Conservation (phyloP, 2,888 invertebrate species). For the Hydrotaea cyrtoneurina region DNA sequence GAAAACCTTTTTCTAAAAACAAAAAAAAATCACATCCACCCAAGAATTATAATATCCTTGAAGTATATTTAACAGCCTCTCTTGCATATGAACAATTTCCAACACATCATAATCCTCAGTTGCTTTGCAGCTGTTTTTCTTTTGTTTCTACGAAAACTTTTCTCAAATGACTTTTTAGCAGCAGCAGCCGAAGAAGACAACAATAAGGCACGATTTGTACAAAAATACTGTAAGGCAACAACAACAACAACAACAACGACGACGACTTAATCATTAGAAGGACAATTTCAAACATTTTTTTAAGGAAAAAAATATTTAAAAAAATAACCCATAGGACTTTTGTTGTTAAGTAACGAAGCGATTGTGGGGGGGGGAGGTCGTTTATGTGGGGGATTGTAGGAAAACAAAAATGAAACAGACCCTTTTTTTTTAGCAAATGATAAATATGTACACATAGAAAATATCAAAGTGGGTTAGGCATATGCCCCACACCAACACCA, state of each 20-base stretch:
- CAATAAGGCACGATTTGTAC: background rate
- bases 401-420: background rate
- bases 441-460: background rate
- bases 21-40: background rate
- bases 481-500: constrained; percentile 36
- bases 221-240: background rate
- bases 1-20: background rate
- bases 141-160: background rate
- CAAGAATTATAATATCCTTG: background rate
- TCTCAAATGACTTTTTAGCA: background rate
- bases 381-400: no score
- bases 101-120: background rate
- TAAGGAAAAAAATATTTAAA: background rate
- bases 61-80: background rate
- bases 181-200: background rate
- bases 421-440: background rate
- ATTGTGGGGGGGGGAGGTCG: background rate
- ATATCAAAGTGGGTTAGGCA: background rate
- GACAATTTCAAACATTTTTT: background rate
- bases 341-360: background rate
- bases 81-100: no score
- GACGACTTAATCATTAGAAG: background rate
- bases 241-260: no score
- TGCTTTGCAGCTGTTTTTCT: background rate
- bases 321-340: background rate